A percentile compares a stretch with the other conserved stretches of the same genome.
phyloP scores from a whole-genome alignment of 2,888 invertebrate species.

The Mesoligia furuncula region DNA sequence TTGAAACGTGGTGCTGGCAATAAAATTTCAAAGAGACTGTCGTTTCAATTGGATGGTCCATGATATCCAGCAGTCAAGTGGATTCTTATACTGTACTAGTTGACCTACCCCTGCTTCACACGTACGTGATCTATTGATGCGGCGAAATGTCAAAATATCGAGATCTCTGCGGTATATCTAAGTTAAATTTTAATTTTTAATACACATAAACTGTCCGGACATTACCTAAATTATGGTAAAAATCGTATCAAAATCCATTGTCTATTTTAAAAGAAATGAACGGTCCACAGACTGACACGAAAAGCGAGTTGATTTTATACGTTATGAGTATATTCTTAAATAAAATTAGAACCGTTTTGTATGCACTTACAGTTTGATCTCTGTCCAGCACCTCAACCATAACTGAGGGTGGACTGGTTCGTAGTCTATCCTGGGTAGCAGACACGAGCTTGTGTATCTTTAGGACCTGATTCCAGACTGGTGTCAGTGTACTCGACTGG shows the following conservation, averaged over 20 bases:
- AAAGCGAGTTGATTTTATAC: background rate
- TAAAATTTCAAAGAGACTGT: background rate
- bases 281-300: background rate
- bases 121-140: background rate
- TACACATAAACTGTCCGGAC: background rate
- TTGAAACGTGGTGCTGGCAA: background rate
- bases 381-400: constrained; percentile 84
- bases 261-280: background rate
- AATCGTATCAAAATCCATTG: background rate
- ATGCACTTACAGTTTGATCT: constrained; percentile 73
- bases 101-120: background rate
- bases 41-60: background rate
- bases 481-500: constrained; percentile 67
- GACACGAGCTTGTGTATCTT: constrained; percentile 74
- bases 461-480: constrained; percentile 82
- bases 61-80: no score
- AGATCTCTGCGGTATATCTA: background rate
- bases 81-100: background rate
- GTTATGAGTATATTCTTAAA: background rate
- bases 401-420: constrained; percentile 79
- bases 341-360: background rate
- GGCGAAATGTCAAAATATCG: background rate
- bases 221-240: background rate
- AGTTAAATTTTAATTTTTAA: background rate
- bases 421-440: constrained; percentile 72